Base-by-base conservation (phyloP, 2,113 vertebrate genomes). In the Aplodontia rufa region DNA sequence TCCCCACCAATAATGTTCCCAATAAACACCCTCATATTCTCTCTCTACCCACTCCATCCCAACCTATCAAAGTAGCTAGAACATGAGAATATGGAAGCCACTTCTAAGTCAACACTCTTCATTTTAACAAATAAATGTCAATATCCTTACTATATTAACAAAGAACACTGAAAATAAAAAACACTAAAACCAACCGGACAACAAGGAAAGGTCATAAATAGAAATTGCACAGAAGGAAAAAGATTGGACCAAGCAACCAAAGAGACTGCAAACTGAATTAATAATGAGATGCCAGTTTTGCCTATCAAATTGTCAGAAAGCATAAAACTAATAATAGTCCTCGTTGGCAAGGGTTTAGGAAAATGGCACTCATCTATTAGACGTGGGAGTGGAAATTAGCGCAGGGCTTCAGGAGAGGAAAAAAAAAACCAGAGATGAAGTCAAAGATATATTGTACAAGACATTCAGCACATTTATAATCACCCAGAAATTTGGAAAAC, bases 251-350 rank as follows among this genome's bases (percentile, higher is more conserved):
- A 96, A 96, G 95, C 97, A 96, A 96, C 91, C 87, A 97, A 96
- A 95, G 93, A 97, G 96, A 96, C 32, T 87, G 85, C 93, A 90
- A 94, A 72, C n/a, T 94, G 98, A 98, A 97, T 86, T 97, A 97
- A 93, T 94, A 98, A 97, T 47, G 71, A 93, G 97, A 97, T 97
- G 90, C 71, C 90, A 96, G 22, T 96, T 97, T 82, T 97, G 62
- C 45, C 87, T 94, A 97, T 97, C 97, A 97, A 97, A 94, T 97
- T 93, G 87, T 97, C 96, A 90, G 81, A 97, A 96, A 97, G 45
- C 93, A 90, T 66, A 91, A 96, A 96, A 80, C 24, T 85, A 96
- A 49, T 95, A 92, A 95, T 87, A 78, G 17, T 93, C 72, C n/a
- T 45, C 30, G 1, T 92, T 92, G 85, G 47, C 92, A 96, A 85